A percentile compares a stretch with the other conserved stretches of the same genome.
phyloP scores from a whole-genome alignment of 2,888 invertebrate species.

The Ephialtes manifestator region DNA sequence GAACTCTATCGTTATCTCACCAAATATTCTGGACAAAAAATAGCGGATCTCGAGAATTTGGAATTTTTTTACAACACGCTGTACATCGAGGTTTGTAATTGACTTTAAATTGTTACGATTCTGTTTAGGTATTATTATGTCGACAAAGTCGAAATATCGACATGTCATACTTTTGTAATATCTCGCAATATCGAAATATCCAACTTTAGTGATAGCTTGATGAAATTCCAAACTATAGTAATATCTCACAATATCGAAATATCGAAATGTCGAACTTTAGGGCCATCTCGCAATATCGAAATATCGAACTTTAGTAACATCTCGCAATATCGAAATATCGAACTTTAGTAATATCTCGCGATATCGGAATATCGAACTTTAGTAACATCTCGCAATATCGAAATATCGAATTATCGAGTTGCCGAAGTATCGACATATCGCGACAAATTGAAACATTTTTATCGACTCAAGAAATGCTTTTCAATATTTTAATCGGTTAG shows the following conservation, averaged over 20 bases:
- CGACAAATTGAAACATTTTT: neutral
- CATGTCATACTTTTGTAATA: too few relatives aligned
- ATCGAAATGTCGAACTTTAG: too few relatives aligned
- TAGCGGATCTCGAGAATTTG: conserved; percentile 88
- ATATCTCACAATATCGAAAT: neutral
- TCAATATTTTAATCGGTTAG: neutral
- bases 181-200: too few relatives aligned
- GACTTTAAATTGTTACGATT: conserved; percentile 17
- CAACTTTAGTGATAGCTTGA: too few relatives aligned
- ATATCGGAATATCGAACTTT: neutral
- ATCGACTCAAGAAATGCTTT: too few relatives aligned
- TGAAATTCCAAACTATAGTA: neutral
- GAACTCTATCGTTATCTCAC: conserved; percentile 90
- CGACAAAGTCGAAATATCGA: neutral
- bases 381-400: neutral
- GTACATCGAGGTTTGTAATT: conserved; percentile 88
- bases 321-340: too few relatives aligned
- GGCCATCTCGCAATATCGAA: too few relatives aligned
- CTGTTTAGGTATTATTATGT: neutral
- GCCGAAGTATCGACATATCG: neutral
- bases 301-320: too few relatives aligned
- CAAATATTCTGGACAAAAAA: conserved; percentile 88
- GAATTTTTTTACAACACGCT: conserved; percentile 90
- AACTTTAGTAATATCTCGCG: too few relatives aligned
- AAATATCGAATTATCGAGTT: neutral